Conservation (phyloP, 2,888 invertebrate species). For the Lasioglossum vierecki region DNA sequence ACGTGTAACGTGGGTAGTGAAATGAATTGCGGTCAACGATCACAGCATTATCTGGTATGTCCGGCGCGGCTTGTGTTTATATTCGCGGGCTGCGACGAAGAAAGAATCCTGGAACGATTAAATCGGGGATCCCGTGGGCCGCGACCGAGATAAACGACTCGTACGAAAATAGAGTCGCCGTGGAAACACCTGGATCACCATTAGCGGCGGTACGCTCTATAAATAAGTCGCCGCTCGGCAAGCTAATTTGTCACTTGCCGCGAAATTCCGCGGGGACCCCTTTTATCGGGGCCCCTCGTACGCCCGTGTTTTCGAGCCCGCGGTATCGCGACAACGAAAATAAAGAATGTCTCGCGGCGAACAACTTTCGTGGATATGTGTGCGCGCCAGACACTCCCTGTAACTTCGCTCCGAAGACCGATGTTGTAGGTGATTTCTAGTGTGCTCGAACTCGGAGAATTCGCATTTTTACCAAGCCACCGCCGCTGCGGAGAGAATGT, state of each 20-base stretch:
- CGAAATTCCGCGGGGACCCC: constrained; percentile 46
- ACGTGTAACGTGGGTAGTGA: constrained; percentile 57
- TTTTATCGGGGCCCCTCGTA: constrained; percentile 42
- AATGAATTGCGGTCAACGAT: constrained; percentile 63
- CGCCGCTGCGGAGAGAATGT: not conserved
- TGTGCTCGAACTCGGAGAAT: constrained; percentile 6
- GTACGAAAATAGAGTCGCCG: constrained; percentile 62
- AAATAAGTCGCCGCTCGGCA: constrained; percentile 46
- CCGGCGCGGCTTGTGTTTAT: constrained; percentile 43
- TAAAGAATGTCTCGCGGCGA: constrained; percentile 47
- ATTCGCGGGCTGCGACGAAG: not conserved
- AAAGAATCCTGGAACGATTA: not conserved
- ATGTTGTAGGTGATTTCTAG: constrained; percentile 16
- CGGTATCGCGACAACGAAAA: constrained; percentile 54
- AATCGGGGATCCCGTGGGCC: constrained; percentile 54
- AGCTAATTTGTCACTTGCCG: constrained; percentile 59
- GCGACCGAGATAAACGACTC: constrained; percentile 52
- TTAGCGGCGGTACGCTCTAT: constrained; percentile 57
- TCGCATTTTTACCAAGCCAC: not conserved
- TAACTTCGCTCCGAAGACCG: not conserved
- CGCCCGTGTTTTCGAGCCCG: constrained; percentile 43
- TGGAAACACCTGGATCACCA: constrained; percentile 62
- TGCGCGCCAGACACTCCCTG: constrained; percentile 1
- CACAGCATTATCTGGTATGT: constrained; percentile 59
- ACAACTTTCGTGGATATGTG: constrained; percentile 39